Conservation (phyloP, 2,888 invertebrate genomes). For the Aphidius colemani region DNA sequence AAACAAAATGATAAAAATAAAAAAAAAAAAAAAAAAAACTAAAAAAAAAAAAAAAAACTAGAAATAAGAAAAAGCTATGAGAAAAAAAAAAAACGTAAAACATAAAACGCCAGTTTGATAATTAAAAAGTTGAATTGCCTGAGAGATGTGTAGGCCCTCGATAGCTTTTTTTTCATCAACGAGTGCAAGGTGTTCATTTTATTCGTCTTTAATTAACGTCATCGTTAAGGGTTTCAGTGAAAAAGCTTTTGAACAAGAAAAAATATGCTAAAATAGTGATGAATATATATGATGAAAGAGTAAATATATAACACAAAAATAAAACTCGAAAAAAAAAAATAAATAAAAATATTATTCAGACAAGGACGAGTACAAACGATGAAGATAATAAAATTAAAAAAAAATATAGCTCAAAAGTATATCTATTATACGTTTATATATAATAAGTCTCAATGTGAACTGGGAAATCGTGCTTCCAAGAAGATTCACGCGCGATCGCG, state of each 20-base stretch:
- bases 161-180: slow-evolving; percentile 15
- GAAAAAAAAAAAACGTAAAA: not conserved
- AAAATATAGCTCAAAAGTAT: slow-evolving; percentile 21
- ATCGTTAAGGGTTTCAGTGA: slow-evolving; percentile 3
- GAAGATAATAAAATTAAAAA: slow-evolving; percentile 19
- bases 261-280: slow-evolving; percentile 21
- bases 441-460: slow-evolving; percentile 18
- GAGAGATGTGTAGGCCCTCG: slow-evolving; percentile 14
- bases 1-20: not conserved
- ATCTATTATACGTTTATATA: slow-evolving; percentile 16
- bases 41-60: not conserved
- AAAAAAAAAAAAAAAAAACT: not conserved
- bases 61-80: not conserved
- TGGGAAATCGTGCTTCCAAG: slow-evolving; percentile 24
- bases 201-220: slow-evolving; percentile 1
- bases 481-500: slow-evolving; percentile 34
- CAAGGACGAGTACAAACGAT: slow-evolving; percentile 11
- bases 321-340: slow-evolving; percentile 14
- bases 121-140: slow-evolving; percentile 8
- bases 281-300: not conserved
- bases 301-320: not conserved
- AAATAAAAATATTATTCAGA: slow-evolving; percentile 18
- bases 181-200: not conserved
- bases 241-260: slow-evolving; percentile 10
- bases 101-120: slow-evolving; percentile 13